phyloP scores from a whole-genome alignment of 2,113 vertebrate species.

The Pachycephala philippinensis region DNA sequence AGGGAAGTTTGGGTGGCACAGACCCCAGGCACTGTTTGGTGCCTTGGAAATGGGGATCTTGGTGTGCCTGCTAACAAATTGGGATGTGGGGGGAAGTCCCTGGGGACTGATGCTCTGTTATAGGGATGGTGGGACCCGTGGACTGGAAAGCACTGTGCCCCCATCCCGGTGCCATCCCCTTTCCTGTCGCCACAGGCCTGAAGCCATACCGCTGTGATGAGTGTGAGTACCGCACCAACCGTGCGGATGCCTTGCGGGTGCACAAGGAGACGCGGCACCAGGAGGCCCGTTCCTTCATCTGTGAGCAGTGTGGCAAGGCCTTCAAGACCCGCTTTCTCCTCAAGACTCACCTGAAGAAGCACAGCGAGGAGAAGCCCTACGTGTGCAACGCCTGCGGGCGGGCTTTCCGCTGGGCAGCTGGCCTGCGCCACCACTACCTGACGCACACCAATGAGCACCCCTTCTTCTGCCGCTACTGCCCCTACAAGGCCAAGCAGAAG shows the following conservation, averaged over 20 bases:
- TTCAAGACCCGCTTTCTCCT: constrained; percentile 95
- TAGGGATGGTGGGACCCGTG: rapidly evolving
- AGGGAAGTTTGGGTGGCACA: not conserved
- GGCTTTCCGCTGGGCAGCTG: constrained; percentile 92
- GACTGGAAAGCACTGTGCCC: not conserved
- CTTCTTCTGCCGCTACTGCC: constrained; percentile 89
- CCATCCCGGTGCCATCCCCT: not conserved
- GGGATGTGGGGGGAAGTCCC: not conserved
- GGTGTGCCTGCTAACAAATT: not conserved
- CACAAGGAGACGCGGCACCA: constrained; percentile 89
- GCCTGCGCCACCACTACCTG: constrained; percentile 92
- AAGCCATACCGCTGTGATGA: constrained; percentile 87
- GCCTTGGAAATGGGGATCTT: not conserved
- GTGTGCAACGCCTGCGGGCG: constrained; percentile 84
- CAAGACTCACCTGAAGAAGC: constrained; percentile 92
- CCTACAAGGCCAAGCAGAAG: constrained; percentile 93
- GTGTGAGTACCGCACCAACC: constrained; percentile 91
- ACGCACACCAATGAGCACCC: constrained; percentile 91
- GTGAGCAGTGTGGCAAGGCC: constrained; percentile 95
- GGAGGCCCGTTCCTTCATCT: constrained; percentile 87
- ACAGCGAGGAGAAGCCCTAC: constrained; percentile 87
- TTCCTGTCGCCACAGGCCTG: constrained; percentile 71
- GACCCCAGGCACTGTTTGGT: not conserved
- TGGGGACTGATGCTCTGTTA: not conserved
- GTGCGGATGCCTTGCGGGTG: constrained; percentile 86